phyloP scores from a whole-genome alignment of 2,888 invertebrate genomes.

The Cerceris ruficornis region DNA sequence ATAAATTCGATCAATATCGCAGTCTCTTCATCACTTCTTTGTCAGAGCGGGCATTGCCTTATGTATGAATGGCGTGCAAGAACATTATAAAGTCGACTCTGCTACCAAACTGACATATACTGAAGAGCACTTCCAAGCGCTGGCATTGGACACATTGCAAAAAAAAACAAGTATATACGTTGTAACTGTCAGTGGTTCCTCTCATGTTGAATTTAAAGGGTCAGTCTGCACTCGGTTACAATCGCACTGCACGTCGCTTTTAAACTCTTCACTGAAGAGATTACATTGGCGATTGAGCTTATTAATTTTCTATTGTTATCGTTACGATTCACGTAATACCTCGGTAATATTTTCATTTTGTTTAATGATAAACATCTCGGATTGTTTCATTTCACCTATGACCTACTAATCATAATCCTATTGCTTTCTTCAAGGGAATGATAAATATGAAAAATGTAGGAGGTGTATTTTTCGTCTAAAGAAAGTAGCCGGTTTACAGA shows the following conservation, averaged over 20 bases:
- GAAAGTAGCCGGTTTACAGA: too few relatives aligned
- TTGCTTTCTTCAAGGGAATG: too few relatives aligned
- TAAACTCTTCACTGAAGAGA: not conserved
- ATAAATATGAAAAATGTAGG: too few relatives aligned
- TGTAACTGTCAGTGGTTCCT: constrained; percentile 1
- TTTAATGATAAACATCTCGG: too few relatives aligned
- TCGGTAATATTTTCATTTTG: not conserved
- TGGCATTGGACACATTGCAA: not conserved
- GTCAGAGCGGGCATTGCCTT: constrained; percentile 6
- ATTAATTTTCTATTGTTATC: too few relatives aligned
- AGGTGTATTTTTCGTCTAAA: too few relatives aligned
- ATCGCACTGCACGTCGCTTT: not conserved
- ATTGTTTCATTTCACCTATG: too few relatives aligned
- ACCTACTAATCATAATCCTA: too few relatives aligned
- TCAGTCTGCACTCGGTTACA: not conserved
- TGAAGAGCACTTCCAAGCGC: constrained; percentile 5
- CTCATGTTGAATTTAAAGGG: constrained; percentile 12
- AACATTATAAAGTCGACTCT: not conserved
- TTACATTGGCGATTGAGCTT: not conserved
- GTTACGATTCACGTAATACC: too few relatives aligned
- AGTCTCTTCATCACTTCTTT: constrained; percentile 7
- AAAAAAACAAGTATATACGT: not conserved
- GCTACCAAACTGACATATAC: not conserved
- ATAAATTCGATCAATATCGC: constrained; percentile 4
- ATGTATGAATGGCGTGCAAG: constrained; percentile 1